Evolutionary conservation across 2,797 vertebrate genomes (phyloP), one percentile per base, ranked within the genome.

Genomic region (Tapirus indicus): DNA sequence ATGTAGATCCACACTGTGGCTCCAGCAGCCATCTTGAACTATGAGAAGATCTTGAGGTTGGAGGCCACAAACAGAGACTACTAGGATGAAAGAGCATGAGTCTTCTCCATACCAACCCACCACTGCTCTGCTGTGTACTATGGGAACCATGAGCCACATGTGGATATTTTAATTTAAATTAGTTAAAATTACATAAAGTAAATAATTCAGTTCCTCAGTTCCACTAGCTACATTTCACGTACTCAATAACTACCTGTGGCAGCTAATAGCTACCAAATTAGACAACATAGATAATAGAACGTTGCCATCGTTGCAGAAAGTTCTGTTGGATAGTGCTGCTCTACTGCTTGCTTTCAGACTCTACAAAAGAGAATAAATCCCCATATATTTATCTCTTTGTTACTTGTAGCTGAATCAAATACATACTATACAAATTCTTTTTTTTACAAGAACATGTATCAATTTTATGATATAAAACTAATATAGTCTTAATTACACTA

Each of bases 391-490:
- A 92, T 35, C 12, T 71, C 77, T 95, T 91, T 60, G 47, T 68
- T 83, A 94, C 66, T 88, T 92, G 68, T 16, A 54, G n/a, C 16
- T 88, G 79, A 92, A 74, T 80, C 66, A 84, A 93, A 94, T 5
- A 47, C 25, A 96, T n/a, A 62, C 23, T 41, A n/a, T 41, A 74
- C 47, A 89, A 62, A 80, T 88, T 91, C 32, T 41, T 12, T 90
- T n/a, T 86, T 96, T 82, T 90, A 87, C 4, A 90, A 77, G 88
- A 95, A 74, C 49, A 78, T 49, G 35, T 38, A 88, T 60, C 85
- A 88, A 17, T 86, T 95, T 97, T 88, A 95, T 84, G 35, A 52
- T 54, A 78, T 85, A 88, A 93, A 94, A 71, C 52, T 29, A 91
- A 82, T 13, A 83, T 5, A 69, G 62, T 88, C 85, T 97, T 92